Base-by-base conservation (phyloP, 2,888 invertebrate genomes). In the Phasia obesa region DNA sequence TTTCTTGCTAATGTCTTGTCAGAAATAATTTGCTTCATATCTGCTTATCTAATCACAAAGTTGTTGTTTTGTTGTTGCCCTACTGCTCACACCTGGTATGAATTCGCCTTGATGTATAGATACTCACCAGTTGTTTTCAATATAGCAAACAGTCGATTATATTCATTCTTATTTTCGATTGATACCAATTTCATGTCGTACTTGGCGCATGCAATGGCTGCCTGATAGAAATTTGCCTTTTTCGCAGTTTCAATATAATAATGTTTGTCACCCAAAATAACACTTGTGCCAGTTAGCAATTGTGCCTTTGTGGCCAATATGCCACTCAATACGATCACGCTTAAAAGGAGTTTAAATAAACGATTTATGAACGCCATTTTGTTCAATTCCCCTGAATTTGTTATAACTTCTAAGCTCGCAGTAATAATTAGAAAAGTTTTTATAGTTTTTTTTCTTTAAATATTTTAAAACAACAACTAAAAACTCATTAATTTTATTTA, bases 161-260 rank as follows among this genome's bases (percentile, higher is more conserved):
- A 64, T 51, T 86, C 85, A 1, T 15, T 17, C 15, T 69, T 44
- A 3, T 67, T 70, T 23, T 57, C 75, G 11, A 87, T 77, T n/a
- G 82, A 84, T 2, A 85, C 85, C 79, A 87, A 65, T 1, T 74
- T 79, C 64, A 84, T 85, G 15, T 70, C 81, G 19, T 84, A 64
- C 9, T 82, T 73, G 7, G 78, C 84, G 57, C 87, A 87, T 13
- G 78, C 59, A 13, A 83, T 51, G n/a, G 85, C 80, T 5, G 87
- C 87, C 17, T 80, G 62, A 64, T 70, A 87, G 85, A 87, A 88
- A 75, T 79, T 86, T 2, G 79, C 85, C 65, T 65, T 15, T 2
- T 57, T 5, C 6, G 65, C 21, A 0, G 49, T 62, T 1, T 84
- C 82, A 35, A 85, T 79, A 60, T 81, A 82, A 69, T 85, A 85